Conservation (phyloP, 1,140 invertebrate genomes). For the Scaptomyza pallida region DNA sequence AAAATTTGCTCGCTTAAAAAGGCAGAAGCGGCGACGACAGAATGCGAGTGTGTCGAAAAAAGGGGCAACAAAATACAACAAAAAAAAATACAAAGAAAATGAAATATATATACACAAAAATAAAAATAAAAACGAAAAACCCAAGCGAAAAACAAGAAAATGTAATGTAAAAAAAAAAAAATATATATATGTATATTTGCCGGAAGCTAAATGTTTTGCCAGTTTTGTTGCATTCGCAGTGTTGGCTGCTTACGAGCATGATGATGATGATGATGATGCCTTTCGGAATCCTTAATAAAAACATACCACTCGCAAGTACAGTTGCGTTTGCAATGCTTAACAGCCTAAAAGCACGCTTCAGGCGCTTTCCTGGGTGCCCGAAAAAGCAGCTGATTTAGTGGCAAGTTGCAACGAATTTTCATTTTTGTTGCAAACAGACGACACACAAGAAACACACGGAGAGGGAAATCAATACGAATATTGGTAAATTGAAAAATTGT, state of each 20-base stretch:
- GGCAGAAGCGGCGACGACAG: conserved; percentile 17
- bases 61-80: conserved; percentile 11
- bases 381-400: conserved; percentile 7
- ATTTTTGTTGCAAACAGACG: too few relatives aligned
- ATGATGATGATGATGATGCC: not conserved
- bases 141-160: conserved; percentile 31
- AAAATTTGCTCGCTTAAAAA: conserved; percentile 56
- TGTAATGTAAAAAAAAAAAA: conserved; percentile 65
- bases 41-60: conserved; percentile 33
- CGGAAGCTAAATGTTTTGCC: conserved; percentile 72
- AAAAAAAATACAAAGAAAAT: conserved; percentile 14
- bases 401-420: too few relatives aligned
- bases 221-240: conserved; percentile 22
- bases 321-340: conserved; percentile 48
- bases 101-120: not conserved
- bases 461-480: conserved; percentile 16
- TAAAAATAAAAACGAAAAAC: not conserved
- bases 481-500: conserved; percentile 28
- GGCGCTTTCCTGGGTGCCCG: conserved; percentile 12
- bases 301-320: conserved; percentile 44
- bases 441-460: too few relatives aligned
- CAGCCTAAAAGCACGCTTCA: conserved; percentile 38
- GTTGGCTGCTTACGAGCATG: not conserved
- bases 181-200: conserved; percentile 51
- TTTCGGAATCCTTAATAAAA: conserved; percentile 1